phyloP scores from a whole-genome alignment of 2,113 vertebrate genomes.

The Alaudala cheleensis region DNA sequence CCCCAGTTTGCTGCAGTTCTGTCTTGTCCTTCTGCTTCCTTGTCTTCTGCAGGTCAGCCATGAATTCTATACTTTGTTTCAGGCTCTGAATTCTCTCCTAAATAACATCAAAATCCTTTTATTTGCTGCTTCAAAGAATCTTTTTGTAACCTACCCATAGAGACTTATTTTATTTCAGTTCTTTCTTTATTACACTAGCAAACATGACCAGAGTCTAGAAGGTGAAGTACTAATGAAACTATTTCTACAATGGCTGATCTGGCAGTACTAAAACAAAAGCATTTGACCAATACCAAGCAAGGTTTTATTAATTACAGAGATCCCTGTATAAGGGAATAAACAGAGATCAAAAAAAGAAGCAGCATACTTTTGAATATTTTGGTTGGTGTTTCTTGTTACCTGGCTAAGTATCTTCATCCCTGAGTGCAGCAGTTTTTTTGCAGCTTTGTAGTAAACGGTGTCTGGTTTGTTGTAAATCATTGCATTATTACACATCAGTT shows the following conservation, averaged over 20 bases:
- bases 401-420: slow-evolving; percentile 97
- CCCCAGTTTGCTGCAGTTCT: slow-evolving; percentile 73
- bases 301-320: background rate
- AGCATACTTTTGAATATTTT: background rate
- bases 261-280: background rate
- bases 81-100: slow-evolving; percentile 94
- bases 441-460: slow-evolving; percentile 97
- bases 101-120: slow-evolving; percentile 1
- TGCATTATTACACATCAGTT: slow-evolving; percentile 94
- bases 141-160: background rate
- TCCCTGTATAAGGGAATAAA: background rate
- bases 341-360: background rate
- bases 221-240: background rate
- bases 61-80: slow-evolving; percentile 96
- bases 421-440: slow-evolving; percentile 93
- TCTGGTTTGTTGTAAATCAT: slow-evolving; percentile 99
- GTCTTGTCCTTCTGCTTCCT: slow-evolving; percentile 76
- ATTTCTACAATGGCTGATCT: background rate
- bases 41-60: slow-evolving; percentile 89
- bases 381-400: slow-evolving; percentile 72
- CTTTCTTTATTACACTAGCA: background rate
- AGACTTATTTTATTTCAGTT: background rate
- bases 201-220: background rate
- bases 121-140: background rate
- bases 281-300: background rate